These are phyloP conservation scores for Sebastes schlegelii DNA, from an alignment of 2,113 vertebrate genomes.

Conservation along the genomic window DNA sequence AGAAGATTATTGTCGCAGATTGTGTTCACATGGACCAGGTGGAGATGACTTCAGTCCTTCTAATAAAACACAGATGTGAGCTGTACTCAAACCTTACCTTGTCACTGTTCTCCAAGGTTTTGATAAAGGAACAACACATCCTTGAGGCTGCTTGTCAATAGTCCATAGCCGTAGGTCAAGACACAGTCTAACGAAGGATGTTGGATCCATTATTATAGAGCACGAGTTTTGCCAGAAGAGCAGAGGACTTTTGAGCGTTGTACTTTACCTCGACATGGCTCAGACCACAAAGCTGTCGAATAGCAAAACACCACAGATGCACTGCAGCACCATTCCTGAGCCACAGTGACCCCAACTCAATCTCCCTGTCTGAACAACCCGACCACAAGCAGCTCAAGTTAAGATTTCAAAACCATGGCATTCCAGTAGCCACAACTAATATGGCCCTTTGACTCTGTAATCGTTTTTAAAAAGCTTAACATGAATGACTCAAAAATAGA, in stretches of 20 bases:
- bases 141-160: conserved; percentile 3
- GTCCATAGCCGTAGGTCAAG: not conserved
- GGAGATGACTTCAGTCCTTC: conserved; percentile 34
- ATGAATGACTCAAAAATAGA: conserved; percentile 44
- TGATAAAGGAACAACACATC: conserved; percentile 13
- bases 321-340: conserved; percentile 36
- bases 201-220: conserved; percentile 5
- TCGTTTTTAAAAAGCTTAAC: conserved; percentile 48
- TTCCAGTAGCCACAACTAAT: conserved; percentile 54
- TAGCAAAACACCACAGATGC: conserved; percentile 41
- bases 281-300: conserved; percentile 42
- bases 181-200: not conserved
- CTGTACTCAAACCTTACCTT: conserved; percentile 26
- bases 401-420: conserved; percentile 59
- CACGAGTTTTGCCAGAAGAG: conserved; percentile 1
- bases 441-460: conserved; percentile 56
- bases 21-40: conserved; percentile 26
- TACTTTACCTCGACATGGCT: conserved; percentile 25
- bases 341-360: conserved; percentile 52
- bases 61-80: conserved; percentile 43
- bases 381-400: conserved; percentile 51
- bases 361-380: conserved; percentile 36
- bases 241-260: conserved; percentile 28
- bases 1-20: conserved; percentile 39
- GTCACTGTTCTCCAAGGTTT: not conserved